Conservation (phyloP, 2,113 vertebrate species). For the Procapra przewalskii region DNA sequence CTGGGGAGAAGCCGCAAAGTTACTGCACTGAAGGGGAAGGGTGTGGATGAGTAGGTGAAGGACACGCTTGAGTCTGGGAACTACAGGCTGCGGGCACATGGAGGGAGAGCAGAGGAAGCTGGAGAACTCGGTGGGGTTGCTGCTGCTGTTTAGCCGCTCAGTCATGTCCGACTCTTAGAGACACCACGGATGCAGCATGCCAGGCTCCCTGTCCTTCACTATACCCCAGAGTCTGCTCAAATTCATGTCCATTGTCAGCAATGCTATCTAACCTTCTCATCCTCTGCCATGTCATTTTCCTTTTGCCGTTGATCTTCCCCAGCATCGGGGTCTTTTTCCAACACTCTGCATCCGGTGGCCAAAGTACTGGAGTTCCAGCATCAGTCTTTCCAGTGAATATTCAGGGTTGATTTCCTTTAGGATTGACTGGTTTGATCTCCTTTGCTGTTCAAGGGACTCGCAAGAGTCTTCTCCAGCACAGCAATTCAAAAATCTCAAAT, state of each 20-base stretch:
- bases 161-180: background rate
- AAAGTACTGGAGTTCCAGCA: background rate
- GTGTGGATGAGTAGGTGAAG: background rate
- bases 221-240: background rate
- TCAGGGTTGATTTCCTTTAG: background rate
- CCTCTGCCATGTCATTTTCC: background rate
- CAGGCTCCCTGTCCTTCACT: background rate
- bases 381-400: background rate
- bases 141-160: background rate
- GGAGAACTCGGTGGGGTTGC: background rate
- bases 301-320: background rate
- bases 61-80: background rate
- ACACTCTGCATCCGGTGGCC: background rate
- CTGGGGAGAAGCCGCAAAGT: background rate
- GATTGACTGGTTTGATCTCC: background rate
- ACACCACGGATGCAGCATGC: background rate
- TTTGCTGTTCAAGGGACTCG: background rate
- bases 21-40: background rate
- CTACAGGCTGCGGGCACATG: accelerated
- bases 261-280: background rate
- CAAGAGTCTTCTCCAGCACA: background rate
- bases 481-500: background rate
- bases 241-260: background rate
- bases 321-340: background rate
- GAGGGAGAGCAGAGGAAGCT: background rate